Base-by-base conservation (phyloP, 1,140 invertebrate species). In the Neotoxoptera formosana region DNA sequence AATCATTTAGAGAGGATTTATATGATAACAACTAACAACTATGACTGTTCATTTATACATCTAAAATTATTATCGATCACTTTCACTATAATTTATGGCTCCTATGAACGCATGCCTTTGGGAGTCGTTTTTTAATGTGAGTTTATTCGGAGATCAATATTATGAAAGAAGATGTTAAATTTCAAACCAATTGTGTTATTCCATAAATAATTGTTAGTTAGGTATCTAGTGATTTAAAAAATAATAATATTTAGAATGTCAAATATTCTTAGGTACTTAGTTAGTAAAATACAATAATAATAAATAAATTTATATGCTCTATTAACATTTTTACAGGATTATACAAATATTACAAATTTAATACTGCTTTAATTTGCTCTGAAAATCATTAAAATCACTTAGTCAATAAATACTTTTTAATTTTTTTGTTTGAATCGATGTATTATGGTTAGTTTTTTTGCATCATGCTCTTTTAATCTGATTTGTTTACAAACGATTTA, bases 321-420 rank as follows among this genome's bases (percentile, higher is more conserved):
- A 76, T 76, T 76, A n/a, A 17, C 17, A 67, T 76, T 17, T n/a
- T 76, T 20, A 34, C n/a, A 0, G 60, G 60, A 76, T 76, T n/a
- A 76, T n/a, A 76, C n/a, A 30, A 76, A 76, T 76, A 76, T 76
- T 76, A n/a, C n/a, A 76, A 76, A n/a, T n/a, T 67, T 67, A 67
- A 67, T 67, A 67, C 11, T 67, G 11, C n/a, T n/a, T n/a, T 14
- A n/a, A 76, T 76, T n/a, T n/a, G 30, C 14, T 76, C 14, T 7
- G n/a, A 76, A n/a, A 20, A 7, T 76, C 60, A 76, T 76, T 76
- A 34, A 76, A 76, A 76, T 76, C 6, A 17, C 60, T 76, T 23
- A 76, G 14, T 76, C 60, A 76, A 34, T 76, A 76, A 76, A n/a
- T 76, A 76, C 60, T 76, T n/a, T 76, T 76, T n/a, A n/a, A n/a